These are phyloP conservation scores for Rhombomys opimus DNA, from an alignment of 2,113 vertebrate species.

Conservation along the genomic window DNA sequence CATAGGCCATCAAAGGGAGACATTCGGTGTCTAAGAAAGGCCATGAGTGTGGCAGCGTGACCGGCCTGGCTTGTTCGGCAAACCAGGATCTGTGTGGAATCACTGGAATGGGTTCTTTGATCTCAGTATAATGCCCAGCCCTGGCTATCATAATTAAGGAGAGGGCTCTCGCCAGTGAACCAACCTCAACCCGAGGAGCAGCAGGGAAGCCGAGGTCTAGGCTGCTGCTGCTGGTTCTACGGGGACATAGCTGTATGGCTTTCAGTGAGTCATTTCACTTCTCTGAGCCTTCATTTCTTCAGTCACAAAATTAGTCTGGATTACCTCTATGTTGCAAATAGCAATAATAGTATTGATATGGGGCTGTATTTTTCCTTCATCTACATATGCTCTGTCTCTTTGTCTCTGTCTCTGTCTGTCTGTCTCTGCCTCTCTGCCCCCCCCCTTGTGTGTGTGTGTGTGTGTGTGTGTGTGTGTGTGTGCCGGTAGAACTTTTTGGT, in stretches of 20 bases:
- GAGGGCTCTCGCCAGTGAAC: background rate
- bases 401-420: background rate
- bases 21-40: background rate
- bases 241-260: background rate
- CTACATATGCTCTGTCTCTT: background rate
- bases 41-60: background rate
- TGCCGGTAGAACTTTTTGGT: background rate
- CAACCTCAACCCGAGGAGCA: accelerated
- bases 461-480: background rate
- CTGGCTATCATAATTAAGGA: background rate
- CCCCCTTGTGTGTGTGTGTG: background rate
- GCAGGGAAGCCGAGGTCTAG: too few species aligned
- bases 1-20: background rate
- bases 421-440: background rate
- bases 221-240: background rate
- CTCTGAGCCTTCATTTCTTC: slow-evolving; percentile 39
- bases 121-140: background rate
- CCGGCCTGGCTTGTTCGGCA: background rate
- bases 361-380: slow-evolving; percentile 39
- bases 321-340: background rate
- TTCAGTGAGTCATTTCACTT: background rate
- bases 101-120: background rate
- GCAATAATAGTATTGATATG: background rate
- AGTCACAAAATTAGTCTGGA: background rate
- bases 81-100: background rate